phyloP scores from a whole-genome alignment of 2,888 invertebrate genomes.

The Leucozona laternaria region DNA sequence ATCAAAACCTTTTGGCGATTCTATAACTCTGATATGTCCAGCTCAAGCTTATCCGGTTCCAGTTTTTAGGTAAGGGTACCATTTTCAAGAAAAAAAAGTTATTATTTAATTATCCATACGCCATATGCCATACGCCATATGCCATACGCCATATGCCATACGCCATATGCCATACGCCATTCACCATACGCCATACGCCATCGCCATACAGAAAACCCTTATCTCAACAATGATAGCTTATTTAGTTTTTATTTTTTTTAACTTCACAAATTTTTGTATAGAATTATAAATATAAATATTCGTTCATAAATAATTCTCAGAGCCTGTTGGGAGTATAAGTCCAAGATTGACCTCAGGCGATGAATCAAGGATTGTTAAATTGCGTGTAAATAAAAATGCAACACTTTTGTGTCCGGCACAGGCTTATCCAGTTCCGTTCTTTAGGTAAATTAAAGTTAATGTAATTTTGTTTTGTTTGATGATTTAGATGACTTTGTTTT shows the following conservation, averaged over 20 bases:
- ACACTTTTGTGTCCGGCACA: constrained; percentile 87
- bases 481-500: no score
- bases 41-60: constrained; percentile 90
- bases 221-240: constrained; percentile 54
- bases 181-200: no score
- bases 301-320: constrained; percentile 75
- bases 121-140: not conserved
- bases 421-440: constrained; percentile 86
- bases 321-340: constrained; percentile 86
- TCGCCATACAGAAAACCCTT: constrained; percentile 51
- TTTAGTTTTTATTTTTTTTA: not conserved
- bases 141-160: no score
- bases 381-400: constrained; percentile 84
- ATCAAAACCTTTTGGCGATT: constrained; percentile 78
- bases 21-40: constrained; percentile 87
- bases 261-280: not conserved
- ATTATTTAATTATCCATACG: no score
- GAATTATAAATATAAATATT: not conserved
- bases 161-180: no score
- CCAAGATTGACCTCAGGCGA: constrained; percentile 85
- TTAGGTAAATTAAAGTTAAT: no score
- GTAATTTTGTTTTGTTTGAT: no score
- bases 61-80: constrained; percentile 87
- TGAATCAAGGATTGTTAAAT: constrained; percentile 78
- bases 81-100: not conserved